phyloP scores from a whole-genome alignment of 2,113 vertebrate genomes.

The Chinchilla lanigera region DNA sequence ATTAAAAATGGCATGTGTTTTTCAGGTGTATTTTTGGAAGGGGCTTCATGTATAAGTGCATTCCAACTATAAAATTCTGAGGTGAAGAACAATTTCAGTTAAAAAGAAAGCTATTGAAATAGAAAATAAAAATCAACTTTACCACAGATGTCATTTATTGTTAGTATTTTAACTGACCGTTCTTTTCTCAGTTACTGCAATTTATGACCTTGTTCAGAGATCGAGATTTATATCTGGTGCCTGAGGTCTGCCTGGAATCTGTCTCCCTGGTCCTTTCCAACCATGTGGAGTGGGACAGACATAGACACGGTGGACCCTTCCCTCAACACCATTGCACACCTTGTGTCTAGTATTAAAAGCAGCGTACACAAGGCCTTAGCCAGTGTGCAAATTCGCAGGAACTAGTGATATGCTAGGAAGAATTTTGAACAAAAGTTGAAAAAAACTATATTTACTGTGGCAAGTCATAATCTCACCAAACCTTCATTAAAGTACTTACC shows the following conservation, averaged over 20 bases:
- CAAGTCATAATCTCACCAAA: background rate
- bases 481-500: background rate
- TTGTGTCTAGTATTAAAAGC: background rate
- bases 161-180: background rate
- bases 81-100: background rate
- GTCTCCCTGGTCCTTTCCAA: background rate
- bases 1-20: background rate
- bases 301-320: background rate
- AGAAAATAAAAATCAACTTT: constrained; percentile 5
- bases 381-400: background rate
- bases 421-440: background rate
- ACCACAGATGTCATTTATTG: background rate
- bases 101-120: background rate
- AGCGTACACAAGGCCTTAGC: background rate
- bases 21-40: background rate
- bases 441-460: background rate
- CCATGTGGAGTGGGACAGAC: background rate
- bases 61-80: background rate
- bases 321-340: background rate
- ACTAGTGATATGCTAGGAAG: background rate
- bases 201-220: background rate
- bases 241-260: background rate
- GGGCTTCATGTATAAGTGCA: background rate
- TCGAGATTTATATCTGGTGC: background rate
- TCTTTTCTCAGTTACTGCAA: background rate